These are phyloP conservation scores for Lutraria lutraria DNA, from an alignment of 2,888 invertebrate species.

Conservation along the genomic window DNA sequence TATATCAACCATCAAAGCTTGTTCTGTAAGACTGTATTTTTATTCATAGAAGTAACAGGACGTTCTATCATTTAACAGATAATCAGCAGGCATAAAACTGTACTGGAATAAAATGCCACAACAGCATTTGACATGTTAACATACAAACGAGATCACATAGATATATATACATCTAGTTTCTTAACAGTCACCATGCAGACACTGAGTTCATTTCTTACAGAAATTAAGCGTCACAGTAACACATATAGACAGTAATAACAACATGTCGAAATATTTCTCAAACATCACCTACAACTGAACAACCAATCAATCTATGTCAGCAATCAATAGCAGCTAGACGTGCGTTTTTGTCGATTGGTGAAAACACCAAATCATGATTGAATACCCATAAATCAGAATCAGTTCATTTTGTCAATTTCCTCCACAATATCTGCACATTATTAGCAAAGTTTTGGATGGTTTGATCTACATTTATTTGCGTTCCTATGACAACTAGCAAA, in stretches of 20 bases:
- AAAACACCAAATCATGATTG: conserved; percentile 49
- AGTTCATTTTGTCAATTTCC: conserved; percentile 50
- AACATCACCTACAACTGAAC: conserved; percentile 26
- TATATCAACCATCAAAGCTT: neutral
- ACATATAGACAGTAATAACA: conserved; percentile 27
- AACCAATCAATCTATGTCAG: conserved; percentile 39
- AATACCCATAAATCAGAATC: conserved; percentile 61
- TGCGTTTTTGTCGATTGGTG: conserved; percentile 33
- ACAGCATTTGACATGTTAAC: neutral
- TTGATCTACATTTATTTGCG: conserved; percentile 40
- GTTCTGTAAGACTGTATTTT: neutral
- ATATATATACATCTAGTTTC: neutral
- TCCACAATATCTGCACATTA: conserved; percentile 17
- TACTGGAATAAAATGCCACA: neutral
- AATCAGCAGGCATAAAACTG: neutral
- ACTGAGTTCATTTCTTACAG: neutral
- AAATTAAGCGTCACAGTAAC: neutral
- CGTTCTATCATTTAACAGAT: neutral
- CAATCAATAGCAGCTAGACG: conserved; percentile 59
- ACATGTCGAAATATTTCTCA: conserved; percentile 35
- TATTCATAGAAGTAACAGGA: neutral
- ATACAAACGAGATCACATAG: neutral
- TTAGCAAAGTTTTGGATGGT: neutral
- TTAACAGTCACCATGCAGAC: neutral
- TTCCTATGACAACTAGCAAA: conserved; percentile 54